Percentiles rank a stretch among this genome's conserved stretches.
Conservation (phyloP, 1,140 invertebrate genomes). For the Condylostylus longicornis region DNA sequence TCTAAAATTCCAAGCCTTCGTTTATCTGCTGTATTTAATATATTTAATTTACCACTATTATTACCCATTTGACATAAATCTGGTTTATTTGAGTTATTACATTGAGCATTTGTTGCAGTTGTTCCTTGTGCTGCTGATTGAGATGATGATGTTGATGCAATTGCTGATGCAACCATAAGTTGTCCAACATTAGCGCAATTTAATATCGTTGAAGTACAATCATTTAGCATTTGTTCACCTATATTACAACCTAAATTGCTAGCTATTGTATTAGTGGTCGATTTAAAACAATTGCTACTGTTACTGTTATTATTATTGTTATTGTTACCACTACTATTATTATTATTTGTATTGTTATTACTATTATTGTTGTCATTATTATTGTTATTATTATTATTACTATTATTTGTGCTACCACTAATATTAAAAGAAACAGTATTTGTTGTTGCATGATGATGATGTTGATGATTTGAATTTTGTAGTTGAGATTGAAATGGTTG, state of each 20-base stretch:
- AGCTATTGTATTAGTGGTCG: neutral
- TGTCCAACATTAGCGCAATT: conserved; percentile 18
- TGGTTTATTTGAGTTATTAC: conserved; percentile 11
- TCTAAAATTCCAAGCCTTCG: too few species aligned
- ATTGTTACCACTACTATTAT: conserved; percentile 4
- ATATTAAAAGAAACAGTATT: too few species aligned
- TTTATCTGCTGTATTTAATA: too few species aligned
- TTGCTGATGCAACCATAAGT: conserved; percentile 2
- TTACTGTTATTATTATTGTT: conserved; percentile 12
- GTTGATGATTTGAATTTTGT: too few species aligned
- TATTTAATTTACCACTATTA: too few species aligned
- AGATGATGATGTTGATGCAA: neutral
- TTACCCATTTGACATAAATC: conserved; percentile 19
- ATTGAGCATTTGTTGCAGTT: conserved; percentile 2
- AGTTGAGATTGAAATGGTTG: neutral
- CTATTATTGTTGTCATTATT: conserved; percentile 1
- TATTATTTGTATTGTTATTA: conserved; percentile 3
- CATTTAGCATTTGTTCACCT: conserved; percentile 15
- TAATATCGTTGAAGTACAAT: conserved; percentile 23
- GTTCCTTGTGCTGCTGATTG: conserved; percentile 1
- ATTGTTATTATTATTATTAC: conserved; percentile 3
- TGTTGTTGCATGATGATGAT: too few species aligned
- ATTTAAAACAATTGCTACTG: conserved; percentile 8
- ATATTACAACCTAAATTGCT: neutral
- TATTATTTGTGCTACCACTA: conserved; percentile 18